Conservation (phyloP, 2,797 vertebrate genomes). For the Phataginus tricuspis region DNA sequence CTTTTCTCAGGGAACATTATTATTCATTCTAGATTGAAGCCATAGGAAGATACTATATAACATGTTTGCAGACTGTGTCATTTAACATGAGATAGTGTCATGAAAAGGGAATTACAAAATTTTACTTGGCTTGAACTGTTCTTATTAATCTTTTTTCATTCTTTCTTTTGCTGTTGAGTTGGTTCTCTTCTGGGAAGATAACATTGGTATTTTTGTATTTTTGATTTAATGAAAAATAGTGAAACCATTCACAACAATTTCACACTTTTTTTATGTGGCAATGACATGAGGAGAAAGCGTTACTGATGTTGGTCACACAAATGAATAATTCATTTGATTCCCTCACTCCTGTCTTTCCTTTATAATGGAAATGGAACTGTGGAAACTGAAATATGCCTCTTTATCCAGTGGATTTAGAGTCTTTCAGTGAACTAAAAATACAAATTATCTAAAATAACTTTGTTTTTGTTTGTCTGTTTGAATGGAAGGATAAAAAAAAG, state of each 20-base stretch:
- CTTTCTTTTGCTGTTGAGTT: slow-evolving; percentile 33
- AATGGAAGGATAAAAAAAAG: slow-evolving; percentile 38
- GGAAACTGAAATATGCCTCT: slow-evolving; percentile 30
- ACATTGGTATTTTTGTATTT: neutral
- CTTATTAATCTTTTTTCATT: slow-evolving; percentile 2
- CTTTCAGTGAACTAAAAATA: slow-evolving; percentile 28
- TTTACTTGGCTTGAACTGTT: neutral
- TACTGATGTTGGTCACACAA: neutral
- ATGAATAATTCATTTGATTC: slow-evolving; percentile 20
- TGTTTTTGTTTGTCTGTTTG: neutral
- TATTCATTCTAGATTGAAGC: slow-evolving; percentile 29
- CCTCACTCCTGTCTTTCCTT: neutral
- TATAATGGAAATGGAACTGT: neutral
- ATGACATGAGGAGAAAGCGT: neutral
- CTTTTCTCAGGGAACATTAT: neutral
- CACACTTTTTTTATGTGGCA: neutral
- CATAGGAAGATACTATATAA: neutral
- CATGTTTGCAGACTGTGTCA: neutral
- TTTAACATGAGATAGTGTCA: slow-evolving; percentile 32
- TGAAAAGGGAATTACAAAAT: slow-evolving; percentile 20
- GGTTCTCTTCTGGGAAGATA: neutral
- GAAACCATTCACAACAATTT: neutral
- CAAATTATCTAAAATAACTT: slow-evolving; percentile 25
- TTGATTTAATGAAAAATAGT: slow-evolving; percentile 48
- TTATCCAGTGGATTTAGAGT: neutral